These are phyloP conservation scores for Psittacula derbiana DNA, from an alignment of 2,797 vertebrate genomes.

Conservation along the genomic window DNA sequence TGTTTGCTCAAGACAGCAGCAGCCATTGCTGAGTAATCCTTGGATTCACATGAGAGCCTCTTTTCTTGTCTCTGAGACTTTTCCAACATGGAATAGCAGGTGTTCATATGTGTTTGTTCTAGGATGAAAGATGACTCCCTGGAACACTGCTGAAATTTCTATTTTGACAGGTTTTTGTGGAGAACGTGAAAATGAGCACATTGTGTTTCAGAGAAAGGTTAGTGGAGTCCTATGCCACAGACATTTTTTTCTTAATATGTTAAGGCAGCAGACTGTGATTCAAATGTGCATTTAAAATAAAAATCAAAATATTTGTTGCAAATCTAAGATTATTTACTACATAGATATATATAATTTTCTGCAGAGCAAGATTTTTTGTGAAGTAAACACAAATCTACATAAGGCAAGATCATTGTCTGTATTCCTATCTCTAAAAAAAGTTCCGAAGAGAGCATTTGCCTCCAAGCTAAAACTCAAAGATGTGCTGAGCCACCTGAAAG, in stretches of 20 bases:
- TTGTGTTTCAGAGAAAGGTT: neutral
- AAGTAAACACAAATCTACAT: neutral
- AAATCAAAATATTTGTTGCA: neutral
- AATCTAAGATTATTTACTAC: neutral
- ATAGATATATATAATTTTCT: neutral
- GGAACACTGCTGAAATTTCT: neutral
- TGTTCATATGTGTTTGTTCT: conserved; percentile 53
- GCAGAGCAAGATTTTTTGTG: neutral
- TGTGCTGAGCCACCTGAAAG: neutral
- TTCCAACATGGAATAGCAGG: conserved; percentile 61
- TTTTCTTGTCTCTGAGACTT: conserved; percentile 24
- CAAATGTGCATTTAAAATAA: neutral
- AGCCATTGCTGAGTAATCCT: conserved; percentile 60
- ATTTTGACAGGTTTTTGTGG: neutral
- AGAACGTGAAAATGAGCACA: neutral
- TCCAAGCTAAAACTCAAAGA: neutral
- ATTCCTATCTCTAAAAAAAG: neutral
- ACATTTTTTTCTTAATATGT: neutral
- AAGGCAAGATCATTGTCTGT: neutral
- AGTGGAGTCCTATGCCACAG: neutral
- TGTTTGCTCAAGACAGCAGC: conserved; percentile 39
- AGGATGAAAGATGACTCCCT: neutral
- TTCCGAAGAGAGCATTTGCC: neutral
- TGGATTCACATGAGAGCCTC: conserved; percentile 3
- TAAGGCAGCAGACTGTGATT: neutral